Evolutionary conservation across 2,888 invertebrate genomes (phyloP).

Genomic region (Psylliodes chrysocephalus): DNA sequence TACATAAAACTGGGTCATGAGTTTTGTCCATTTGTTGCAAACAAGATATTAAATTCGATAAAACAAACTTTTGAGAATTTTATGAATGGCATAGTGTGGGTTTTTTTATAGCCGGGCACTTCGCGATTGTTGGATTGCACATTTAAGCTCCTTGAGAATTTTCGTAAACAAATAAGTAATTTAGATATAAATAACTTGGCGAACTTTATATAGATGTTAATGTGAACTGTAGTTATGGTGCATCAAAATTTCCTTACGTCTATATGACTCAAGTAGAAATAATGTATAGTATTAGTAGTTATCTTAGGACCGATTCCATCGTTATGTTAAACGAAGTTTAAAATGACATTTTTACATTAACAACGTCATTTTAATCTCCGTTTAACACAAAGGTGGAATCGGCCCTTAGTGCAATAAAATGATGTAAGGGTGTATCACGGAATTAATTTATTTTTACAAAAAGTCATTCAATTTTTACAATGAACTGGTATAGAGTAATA

Average conservation of each 20-base stretch:
- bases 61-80: constrained; percentile 8
- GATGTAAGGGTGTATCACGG: too few relatives aligned
- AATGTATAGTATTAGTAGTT: too few relatives aligned
- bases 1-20: constrained; percentile 16
- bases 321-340: too few relatives aligned
- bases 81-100: constrained; percentile 1
- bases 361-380: too few relatives aligned
- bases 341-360: too few relatives aligned
- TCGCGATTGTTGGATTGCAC: constrained; percentile 3
- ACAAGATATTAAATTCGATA: neutral
- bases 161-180: constrained; percentile 22
- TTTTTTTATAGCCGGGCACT: neutral
- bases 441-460: too few relatives aligned
- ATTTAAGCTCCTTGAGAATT: neutral
- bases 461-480: too few relatives aligned
- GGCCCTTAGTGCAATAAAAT: too few relatives aligned
- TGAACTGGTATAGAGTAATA: too few relatives aligned
- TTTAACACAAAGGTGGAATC: too few relatives aligned
- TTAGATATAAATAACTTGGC: constrained; percentile 21
- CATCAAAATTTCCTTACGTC: neutral
- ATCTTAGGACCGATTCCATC: too few relatives aligned
- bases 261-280: too few relatives aligned
- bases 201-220: constrained; percentile 21
- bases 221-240: neutral
- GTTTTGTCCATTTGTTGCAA: constrained; percentile 21